Conservation (phyloP, 2,888 invertebrate genomes). For the Neoascia interrupta region DNA sequence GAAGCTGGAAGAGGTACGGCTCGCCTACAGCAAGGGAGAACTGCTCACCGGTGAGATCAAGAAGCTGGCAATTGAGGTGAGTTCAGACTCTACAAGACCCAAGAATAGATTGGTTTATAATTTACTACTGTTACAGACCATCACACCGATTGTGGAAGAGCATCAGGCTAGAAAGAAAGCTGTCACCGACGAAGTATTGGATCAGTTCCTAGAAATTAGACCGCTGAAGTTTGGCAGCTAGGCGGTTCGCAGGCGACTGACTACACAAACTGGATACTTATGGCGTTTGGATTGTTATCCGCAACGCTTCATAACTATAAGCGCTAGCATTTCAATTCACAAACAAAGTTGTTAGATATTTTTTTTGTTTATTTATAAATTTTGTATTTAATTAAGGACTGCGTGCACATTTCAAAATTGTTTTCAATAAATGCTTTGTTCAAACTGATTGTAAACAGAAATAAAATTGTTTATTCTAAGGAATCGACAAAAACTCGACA, state of each 20-base stretch:
- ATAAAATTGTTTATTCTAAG: too few relatives aligned
- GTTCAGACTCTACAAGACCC: too few relatives aligned
- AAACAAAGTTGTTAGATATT: background rate
- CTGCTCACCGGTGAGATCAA: slow-evolving; percentile 97
- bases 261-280: too few relatives aligned
- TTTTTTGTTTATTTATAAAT: slow-evolving; percentile 39
- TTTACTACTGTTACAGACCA: slow-evolving; percentile 75
- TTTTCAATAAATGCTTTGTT: slow-evolving; percentile 16
- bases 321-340: slow-evolving; percentile 38
- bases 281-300: too few relatives aligned
- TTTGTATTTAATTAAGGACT: slow-evolving; percentile 7
- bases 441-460: too few relatives aligned
- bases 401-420: slow-evolving; percentile 1
- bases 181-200: slow-evolving; percentile 92
- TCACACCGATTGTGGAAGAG: slow-evolving; percentile 88
- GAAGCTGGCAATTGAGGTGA: slow-evolving; percentile 89
- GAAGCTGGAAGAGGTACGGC: slow-evolving; percentile 86
- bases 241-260: background rate
- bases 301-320: slow-evolving; percentile 17
- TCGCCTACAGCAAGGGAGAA: slow-evolving; percentile 83
- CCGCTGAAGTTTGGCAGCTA: slow-evolving; percentile 83
- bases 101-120: background rate
- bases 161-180: slow-evolving; percentile 90
- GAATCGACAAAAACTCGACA: too few relatives aligned
- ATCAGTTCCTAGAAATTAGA: slow-evolving; percentile 91